A percentile compares a stretch with the other conserved stretches of the same genome.
Evolutionary conservation across 2,888 invertebrate species (phyloP).

Genomic region (Ormyrus pomaceus): DNA sequence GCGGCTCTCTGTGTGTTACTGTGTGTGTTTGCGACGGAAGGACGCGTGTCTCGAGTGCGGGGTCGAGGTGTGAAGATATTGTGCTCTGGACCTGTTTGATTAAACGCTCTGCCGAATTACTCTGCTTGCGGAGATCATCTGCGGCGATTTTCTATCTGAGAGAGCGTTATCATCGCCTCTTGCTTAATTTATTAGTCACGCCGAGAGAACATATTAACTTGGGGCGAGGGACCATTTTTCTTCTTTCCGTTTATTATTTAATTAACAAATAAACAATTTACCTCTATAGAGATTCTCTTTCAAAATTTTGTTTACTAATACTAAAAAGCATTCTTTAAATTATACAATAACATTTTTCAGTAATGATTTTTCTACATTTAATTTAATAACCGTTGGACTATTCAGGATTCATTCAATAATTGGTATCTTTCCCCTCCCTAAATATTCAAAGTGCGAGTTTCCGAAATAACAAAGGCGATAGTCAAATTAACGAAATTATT

Average conservation of each 20-base stretch:
- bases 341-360: too few relatives aligned
- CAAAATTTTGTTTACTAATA: too few relatives aligned
- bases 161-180: too few relatives aligned
- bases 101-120: constrained; percentile 24
- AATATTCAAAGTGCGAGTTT: background rate
- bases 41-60: background rate
- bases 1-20: background rate
- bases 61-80: constrained; percentile 36
- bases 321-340: too few relatives aligned
- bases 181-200: too few relatives aligned
- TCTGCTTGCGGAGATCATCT: background rate
- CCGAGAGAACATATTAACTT: too few relatives aligned
- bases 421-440: background rate
- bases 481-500: constrained; percentile 7
- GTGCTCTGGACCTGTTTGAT: constrained; percentile 36
- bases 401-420: background rate
- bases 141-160: background rate
- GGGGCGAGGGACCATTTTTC: too few relatives aligned
- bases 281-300: too few relatives aligned
- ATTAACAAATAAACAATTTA: too few relatives aligned
- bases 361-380: background rate
- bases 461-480: background rate
- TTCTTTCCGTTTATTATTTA: too few relatives aligned
- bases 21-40: constrained; percentile 13
- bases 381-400: background rate